These are phyloP conservation scores for Eristalis arbustorum DNA, from an alignment of 2,888 invertebrate species.

Conservation along the genomic window DNA sequence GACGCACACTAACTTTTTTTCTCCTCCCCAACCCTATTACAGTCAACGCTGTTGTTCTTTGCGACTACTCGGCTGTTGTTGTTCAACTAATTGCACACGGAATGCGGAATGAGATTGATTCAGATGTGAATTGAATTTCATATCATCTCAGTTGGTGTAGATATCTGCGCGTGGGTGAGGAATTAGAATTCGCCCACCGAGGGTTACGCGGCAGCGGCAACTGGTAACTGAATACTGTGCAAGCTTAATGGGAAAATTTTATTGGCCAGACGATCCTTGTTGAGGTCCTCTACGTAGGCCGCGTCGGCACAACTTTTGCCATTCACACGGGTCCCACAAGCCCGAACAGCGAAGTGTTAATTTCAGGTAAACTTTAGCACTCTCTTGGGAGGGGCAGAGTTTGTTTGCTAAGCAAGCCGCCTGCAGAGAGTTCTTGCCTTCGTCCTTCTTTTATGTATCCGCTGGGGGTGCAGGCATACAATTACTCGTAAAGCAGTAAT, in stretches of 20 bases:
- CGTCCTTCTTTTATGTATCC: too few relatives aligned
- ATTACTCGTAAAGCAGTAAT: too few relatives aligned
- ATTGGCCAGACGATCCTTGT: background rate
- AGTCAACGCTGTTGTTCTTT: background rate
- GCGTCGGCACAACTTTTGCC: background rate
- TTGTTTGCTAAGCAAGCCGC: too few relatives aligned
- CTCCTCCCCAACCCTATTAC: background rate
- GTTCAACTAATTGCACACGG: conserved; percentile 43
- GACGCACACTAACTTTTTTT: background rate
- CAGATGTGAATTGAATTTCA: conserved; percentile 51
- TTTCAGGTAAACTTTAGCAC: background rate
- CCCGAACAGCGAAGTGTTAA: background rate
- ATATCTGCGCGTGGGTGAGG: background rate
- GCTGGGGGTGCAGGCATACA: too few relatives aligned
- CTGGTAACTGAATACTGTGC: background rate
- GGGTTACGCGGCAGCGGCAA: background rate
- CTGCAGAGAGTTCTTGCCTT: too few relatives aligned
- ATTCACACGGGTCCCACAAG: background rate
- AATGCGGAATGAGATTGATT: conserved; percentile 44
- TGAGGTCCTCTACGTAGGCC: background rate
- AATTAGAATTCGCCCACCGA: background rate
- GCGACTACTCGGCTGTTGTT: conserved; percentile 21
- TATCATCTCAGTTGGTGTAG: background rate
- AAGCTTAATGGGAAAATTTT: background rate
- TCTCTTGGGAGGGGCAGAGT: background rate